phyloP scores from a whole-genome alignment of 2,888 invertebrate species.

The Orthosia gothica region DNA sequence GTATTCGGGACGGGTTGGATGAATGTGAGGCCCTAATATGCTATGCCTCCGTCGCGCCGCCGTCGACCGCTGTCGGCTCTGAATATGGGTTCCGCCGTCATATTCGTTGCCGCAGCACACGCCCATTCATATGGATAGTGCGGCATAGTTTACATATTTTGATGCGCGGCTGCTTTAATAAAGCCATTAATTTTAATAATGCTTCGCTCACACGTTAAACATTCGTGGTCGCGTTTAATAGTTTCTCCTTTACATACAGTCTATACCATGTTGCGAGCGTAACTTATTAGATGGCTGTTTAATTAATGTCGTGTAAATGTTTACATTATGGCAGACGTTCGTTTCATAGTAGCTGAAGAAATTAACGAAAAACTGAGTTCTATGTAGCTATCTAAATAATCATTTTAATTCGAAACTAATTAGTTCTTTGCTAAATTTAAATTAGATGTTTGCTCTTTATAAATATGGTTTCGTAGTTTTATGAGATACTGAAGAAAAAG shows the following conservation, averaged over 20 bases:
- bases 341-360: constrained; percentile 24
- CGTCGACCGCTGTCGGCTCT: constrained; percentile 85
- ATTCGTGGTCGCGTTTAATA: constrained; percentile 71
- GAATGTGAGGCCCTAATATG: constrained; percentile 84
- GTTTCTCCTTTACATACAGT: constrained; percentile 66
- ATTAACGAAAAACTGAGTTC: constrained; percentile 13
- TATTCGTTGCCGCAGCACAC: constrained; percentile 81
- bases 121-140: constrained; percentile 85
- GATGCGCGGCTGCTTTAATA: constrained; percentile 81
- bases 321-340: constrained; percentile 38
- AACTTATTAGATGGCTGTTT: constrained; percentile 62
- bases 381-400: constrained; percentile 26
- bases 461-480: constrained; percentile 6
- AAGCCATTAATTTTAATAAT: constrained; percentile 87
- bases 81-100: constrained; percentile 83
- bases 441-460: constrained; percentile 22
- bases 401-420: constrained; percentile 27
- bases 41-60: constrained; percentile 77
- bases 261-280: constrained; percentile 60
- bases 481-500: not conserved
- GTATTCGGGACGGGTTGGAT: constrained; percentile 82
- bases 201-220: constrained; percentile 71
- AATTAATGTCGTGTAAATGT: constrained; percentile 55
- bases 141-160: constrained; percentile 86
- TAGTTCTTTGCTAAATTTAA: constrained; percentile 7